Evolutionary conservation across 2,888 invertebrate genomes (phyloP).

Genomic region (Anaspis maculata): DNA sequence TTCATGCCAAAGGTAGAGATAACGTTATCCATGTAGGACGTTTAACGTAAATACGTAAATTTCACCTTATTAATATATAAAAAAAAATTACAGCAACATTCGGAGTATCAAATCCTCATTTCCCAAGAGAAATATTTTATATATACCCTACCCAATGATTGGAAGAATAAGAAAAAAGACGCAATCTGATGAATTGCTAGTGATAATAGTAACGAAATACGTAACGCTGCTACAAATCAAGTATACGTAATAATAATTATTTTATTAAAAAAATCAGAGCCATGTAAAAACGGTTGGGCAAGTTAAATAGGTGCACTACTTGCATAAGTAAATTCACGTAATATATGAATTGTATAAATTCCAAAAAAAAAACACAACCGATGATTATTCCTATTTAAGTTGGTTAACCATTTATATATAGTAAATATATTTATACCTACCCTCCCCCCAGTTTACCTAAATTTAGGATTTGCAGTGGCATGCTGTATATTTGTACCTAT

Average conservation of each 20-base stretch:
- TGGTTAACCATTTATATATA: conserved; percentile 29
- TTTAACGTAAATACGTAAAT: conserved; percentile 30
- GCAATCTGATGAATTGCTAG: conserved; percentile 31
- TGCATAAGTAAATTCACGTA: conserved; percentile 2
- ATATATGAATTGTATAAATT: background rate
- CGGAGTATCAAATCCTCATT: conserved; percentile 12
- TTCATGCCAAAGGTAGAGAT: conserved; percentile 46
- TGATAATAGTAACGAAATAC: conserved; percentile 39
- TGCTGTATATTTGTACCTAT: conserved; percentile 46
- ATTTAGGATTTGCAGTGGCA: conserved; percentile 38
- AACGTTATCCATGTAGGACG: conserved; percentile 42
- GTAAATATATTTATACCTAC: conserved; percentile 29
- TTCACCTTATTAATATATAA: conserved; percentile 7
- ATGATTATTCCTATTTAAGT: conserved; percentile 23
- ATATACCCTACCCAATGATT: conserved; percentile 28
- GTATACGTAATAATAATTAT: conserved; percentile 38
- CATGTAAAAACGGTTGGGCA: conserved; percentile 28
- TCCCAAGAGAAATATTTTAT: conserved; percentile 30
- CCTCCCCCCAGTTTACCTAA: conserved; percentile 22
- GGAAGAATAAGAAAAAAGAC: too few species aligned
- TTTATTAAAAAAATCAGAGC: conserved; percentile 30
- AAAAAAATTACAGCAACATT: too few species aligned
- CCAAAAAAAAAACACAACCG: background rate
- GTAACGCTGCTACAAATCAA: conserved; percentile 39
- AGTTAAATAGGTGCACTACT: conserved; percentile 30